Evolutionary conservation across 2,113 vertebrate species (phyloP).

Genomic region (Trachemys scripta): DNA sequence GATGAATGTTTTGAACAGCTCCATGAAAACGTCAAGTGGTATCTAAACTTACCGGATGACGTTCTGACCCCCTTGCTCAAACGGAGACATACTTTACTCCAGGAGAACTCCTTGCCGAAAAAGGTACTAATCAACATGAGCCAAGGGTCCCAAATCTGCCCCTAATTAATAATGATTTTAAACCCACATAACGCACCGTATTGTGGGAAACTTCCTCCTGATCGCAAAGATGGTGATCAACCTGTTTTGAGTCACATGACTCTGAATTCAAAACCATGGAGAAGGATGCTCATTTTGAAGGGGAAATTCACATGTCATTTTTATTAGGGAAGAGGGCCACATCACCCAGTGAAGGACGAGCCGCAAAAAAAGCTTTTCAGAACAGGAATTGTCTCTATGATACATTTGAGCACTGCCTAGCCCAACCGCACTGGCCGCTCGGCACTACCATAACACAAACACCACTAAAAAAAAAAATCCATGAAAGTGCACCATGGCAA

Average conservation of each 20-base stretch:
- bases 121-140: neutral
- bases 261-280: neutral
- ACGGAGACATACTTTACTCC: neutral
- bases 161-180: rapidly evolving
- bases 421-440: neutral
- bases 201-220: neutral
- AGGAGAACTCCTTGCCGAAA: neutral
- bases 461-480: slow-evolving; percentile 64
- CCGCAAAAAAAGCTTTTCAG: neutral
- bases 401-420: neutral
- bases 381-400: slow-evolving; percentile 50
- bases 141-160: neutral
- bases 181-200: neutral
- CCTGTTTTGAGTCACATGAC: neutral
- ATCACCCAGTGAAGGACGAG: slow-evolving; percentile 20
- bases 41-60: neutral
- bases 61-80: neutral
- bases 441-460: slow-evolving; percentile 23
- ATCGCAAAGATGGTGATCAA: neutral
- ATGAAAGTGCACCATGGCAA: slow-evolving; percentile 37
- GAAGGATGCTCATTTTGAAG: neutral
- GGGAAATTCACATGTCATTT: slow-evolving; percentile 37
- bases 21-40: rapidly evolving
- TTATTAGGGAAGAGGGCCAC: slow-evolving; percentile 36
- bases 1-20: rapidly evolving